Conservation (phyloP, 2,113 vertebrate genomes). For the Hippolais icterina region DNA sequence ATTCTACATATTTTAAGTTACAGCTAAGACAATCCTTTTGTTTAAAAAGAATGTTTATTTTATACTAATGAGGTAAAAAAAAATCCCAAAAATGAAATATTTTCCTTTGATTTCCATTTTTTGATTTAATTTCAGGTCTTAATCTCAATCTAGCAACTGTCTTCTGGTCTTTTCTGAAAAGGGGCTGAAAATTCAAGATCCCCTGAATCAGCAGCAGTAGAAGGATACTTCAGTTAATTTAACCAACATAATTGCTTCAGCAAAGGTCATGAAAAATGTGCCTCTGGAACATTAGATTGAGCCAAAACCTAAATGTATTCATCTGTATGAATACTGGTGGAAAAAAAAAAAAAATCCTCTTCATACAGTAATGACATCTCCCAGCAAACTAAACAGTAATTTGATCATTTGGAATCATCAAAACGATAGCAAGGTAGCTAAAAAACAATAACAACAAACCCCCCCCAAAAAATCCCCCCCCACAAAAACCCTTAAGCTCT, state of each 20-base stretch:
- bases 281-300: neutral
- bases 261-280: neutral
- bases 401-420: neutral
- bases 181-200: neutral
- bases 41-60: neutral
- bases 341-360: neutral
- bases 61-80: neutral
- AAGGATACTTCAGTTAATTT: constrained; percentile 1
- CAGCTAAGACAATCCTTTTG: neutral
- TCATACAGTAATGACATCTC: neutral
- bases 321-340: neutral
- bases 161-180: neutral
- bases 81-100: neutral
- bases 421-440: neutral
- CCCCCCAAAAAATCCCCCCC: neutral
- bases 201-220: neutral
- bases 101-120: neutral
- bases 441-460: neutral
- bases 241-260: neutral
- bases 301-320: neutral
- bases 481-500: neutral
- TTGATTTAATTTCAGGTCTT: neutral
- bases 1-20: neutral
- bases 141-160: neutral
- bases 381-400: neutral